phyloP scores from a whole-genome alignment of 1,140 invertebrate species.

The Galleria mellonella region DNA sequence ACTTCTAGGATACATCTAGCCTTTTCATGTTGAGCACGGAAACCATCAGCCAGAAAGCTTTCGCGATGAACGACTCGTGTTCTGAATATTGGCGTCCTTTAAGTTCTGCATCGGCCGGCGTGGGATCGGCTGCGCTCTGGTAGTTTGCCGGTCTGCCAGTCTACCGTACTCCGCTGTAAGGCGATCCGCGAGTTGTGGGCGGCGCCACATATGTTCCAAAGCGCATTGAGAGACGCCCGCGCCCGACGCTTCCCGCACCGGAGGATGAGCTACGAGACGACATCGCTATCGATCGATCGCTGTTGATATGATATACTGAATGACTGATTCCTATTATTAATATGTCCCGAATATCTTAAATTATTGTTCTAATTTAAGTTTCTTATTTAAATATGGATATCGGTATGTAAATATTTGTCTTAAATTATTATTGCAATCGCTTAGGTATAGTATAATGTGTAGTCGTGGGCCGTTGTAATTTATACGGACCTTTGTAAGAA shows the following conservation, averaged over 20 bases:
- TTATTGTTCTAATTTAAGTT: constrained; percentile 65
- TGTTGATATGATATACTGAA: constrained; percentile 46
- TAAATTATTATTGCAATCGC: constrained; percentile 66
- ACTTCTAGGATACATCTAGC: constrained; percentile 60
- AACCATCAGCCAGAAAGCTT: constrained; percentile 37
- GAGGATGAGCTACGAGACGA: constrained; percentile 31
- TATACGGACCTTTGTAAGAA: constrained; percentile 52
- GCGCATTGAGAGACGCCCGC: constrained; percentile 23
- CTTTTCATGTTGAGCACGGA: constrained; percentile 56
- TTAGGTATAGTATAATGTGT: constrained; percentile 52
- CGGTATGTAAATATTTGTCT: constrained; percentile 65
- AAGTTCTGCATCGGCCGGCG: constrained; percentile 1
- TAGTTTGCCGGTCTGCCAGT: too few species aligned
- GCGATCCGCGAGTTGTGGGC: constrained; percentile 16
- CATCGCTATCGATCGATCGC: constrained; percentile 36
- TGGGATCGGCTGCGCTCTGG: constrained; percentile 7
- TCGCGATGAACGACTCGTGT: constrained; percentile 29
- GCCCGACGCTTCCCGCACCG: constrained; percentile 21
- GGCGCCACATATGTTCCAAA: constrained; percentile 35
- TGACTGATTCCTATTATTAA: constrained; percentile 71
- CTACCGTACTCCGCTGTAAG: constrained; percentile 4
- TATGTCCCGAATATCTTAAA: constrained; percentile 60
- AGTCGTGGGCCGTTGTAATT: constrained; percentile 40
- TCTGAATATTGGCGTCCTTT: constrained; percentile 22
- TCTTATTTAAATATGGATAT: constrained; percentile 65